These are phyloP conservation scores for Podilymbus podiceps DNA, from an alignment of 2,113 vertebrate genomes.

Conservation along the genomic window DNA sequence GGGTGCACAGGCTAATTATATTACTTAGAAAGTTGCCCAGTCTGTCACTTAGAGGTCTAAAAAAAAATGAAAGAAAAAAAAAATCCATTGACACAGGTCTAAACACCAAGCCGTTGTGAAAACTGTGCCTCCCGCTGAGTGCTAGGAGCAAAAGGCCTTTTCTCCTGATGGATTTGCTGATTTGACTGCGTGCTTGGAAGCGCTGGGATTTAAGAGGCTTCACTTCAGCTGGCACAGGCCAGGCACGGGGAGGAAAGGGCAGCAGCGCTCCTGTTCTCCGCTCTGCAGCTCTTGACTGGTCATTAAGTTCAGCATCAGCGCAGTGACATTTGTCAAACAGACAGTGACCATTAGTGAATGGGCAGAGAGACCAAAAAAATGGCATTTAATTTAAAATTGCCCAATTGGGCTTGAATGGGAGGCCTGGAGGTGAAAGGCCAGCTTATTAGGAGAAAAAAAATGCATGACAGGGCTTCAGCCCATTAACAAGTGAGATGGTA, in stretches of 20 bases:
- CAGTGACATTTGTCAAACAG: constrained; percentile 54
- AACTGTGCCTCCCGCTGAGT: background rate
- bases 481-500: background rate
- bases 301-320: background rate
- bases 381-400: constrained; percentile 47
- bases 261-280: background rate
- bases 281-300: constrained; percentile 1
- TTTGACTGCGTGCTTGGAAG: background rate
- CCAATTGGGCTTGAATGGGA: constrained; percentile 33
- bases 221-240: background rate
- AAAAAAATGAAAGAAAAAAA: background rate
- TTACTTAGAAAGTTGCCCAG: background rate
- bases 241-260: background rate
- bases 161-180: background rate
- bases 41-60: background rate
- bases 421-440: constrained; percentile 52
- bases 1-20: background rate
- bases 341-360: constrained; percentile 37
- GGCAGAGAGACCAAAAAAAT: background rate
- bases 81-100: background rate
- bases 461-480: background rate
- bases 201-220: background rate
- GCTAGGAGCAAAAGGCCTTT: background rate
- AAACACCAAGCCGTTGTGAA: background rate
- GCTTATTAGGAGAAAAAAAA: constrained; percentile 12